These are phyloP conservation scores for Macrosiphum euphorbiae DNA, from an alignment of 2,888 invertebrate species.

Conservation along the genomic window DNA sequence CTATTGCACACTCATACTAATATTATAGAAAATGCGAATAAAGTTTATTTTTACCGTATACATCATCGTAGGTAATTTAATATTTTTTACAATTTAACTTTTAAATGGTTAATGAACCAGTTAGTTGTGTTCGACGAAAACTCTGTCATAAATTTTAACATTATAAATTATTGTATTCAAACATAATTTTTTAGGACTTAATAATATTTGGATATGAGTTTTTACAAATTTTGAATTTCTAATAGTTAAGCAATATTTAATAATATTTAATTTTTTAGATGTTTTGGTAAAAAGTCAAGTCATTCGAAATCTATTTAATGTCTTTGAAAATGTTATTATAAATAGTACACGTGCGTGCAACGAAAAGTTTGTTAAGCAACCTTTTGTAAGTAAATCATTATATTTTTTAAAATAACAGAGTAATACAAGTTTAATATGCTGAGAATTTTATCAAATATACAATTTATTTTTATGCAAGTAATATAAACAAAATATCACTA, in stretches of 20 bases:
- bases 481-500: background rate
- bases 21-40: background rate
- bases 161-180: background rate
- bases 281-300: conserved; percentile 40
- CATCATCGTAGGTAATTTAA: background rate
- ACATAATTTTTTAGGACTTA: background rate
- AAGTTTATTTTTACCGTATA: too few relatives aligned
- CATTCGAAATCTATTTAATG: conserved; percentile 7
- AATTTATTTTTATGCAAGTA: background rate
- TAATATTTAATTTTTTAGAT: conserved; percentile 2
- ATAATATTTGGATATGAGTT: background rate
- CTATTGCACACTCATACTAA: background rate
- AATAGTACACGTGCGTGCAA: background rate
- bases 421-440: background rate
- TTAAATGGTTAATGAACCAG: background rate
- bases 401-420: background rate
- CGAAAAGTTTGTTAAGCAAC: background rate
- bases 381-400: conserved; percentile 9
- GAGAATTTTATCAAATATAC: background rate
- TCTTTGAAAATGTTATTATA: conserved; percentile 25
- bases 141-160: background rate
- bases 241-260: background rate
- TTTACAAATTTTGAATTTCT: background rate
- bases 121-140: background rate
- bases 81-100: background rate